Percentiles rank a stretch among this genome's conserved stretches.
Evolutionary conservation across 2,888 invertebrate species (phyloP).

Genomic region (Torymus aiolomorphi): DNA sequence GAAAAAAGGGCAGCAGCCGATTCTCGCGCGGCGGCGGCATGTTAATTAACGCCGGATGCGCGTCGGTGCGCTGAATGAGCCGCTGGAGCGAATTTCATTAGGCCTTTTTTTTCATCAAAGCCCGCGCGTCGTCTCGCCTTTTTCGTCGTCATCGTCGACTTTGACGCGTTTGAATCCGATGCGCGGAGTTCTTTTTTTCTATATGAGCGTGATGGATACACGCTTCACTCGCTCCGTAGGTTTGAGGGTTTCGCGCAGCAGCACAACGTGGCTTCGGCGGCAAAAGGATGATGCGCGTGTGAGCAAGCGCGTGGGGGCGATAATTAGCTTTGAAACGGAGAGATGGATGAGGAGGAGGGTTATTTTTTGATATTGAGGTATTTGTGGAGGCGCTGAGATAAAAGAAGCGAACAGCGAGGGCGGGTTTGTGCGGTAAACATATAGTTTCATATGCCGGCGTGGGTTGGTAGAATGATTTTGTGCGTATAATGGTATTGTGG

Average conservation of each 20-base stretch:
- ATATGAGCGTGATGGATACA: neutral
- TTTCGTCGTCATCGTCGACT: conserved; percentile 9
- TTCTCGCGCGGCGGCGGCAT: conserved; percentile 27
- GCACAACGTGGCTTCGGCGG: neutral
- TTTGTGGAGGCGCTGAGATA: too few relatives aligned
- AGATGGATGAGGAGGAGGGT: neutral
- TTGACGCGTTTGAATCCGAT: neutral
- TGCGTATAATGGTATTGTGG: too few relatives aligned
- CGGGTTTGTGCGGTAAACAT: too few relatives aligned
- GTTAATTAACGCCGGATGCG: conserved; percentile 51
- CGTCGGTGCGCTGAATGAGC: conserved; percentile 33
- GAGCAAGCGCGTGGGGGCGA: neutral
- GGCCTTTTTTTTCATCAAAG: conserved; percentile 1
- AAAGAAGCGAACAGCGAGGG: too few relatives aligned
- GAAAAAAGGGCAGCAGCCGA: conserved; percentile 1
- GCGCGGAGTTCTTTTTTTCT: conserved; percentile 17
- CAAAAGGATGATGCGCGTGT: conserved; percentile 4
- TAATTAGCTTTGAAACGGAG: conserved; percentile 47
- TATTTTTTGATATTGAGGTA: too few relatives aligned
- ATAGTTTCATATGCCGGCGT: too few relatives aligned
- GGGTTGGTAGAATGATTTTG: too few relatives aligned
- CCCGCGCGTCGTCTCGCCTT: neutral
- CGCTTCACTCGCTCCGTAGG: neutral
- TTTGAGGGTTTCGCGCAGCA: conserved; percentile 21
- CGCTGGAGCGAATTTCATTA: conserved; percentile 39